Evolutionary conservation across 2,888 invertebrate genomes (phyloP), one percentile per base, ranked within the genome.

Genomic region (Yponomeuta malinellus): DNA sequence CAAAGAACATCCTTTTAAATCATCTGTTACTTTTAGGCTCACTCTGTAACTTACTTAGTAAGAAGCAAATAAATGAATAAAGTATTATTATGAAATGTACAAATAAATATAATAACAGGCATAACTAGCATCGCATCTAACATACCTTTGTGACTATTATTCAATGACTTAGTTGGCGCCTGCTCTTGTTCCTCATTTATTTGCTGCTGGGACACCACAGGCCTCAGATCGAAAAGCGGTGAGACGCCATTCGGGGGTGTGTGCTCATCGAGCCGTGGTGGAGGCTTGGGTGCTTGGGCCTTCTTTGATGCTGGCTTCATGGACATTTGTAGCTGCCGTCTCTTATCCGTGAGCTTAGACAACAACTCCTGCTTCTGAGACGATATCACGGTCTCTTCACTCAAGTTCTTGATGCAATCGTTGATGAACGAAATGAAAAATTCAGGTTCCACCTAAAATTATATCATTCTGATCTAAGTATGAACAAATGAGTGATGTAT

Each of bases 401-500:
- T 93, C 76, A 93, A 87, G 78, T 80, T 93, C 79, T 92, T 93
- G 76, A 96, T 93, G 75, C 95, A 95, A 73, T 95, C 95, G 75
- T 95, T 95, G 59, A 97, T 81, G 81, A 96, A 97, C 74, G 94
- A 93, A 67, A 96, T 88, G 81, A 95, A 93, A 81, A 95, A 96
- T 77, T 95, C 94, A 23, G 96, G 95, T 75, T 95, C 94, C 72
- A 95, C 95, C 95, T 95, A 78, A 31, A 78, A 72, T 68, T 63
- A 73, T 76, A 73, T 73, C 63, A 63, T n/a, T n/a, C 23, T 15
- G 15, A 10, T 63, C 10, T n/a, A 63, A 23, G 10, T 23, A 59
- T 15, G 15, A 15, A 15, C 1, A 59, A 5, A 64, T 29, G 29
- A 10, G n/a, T 64, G 64, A 29, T 29, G 23, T 31, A 23, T 29